A percentile compares a stretch with the other conserved stretches of the same genome.
These are phyloP conservation scores for Lordiphosa fenestrarum DNA, from an alignment of 2,888 invertebrate species.

Conservation along the genomic window DNA sequence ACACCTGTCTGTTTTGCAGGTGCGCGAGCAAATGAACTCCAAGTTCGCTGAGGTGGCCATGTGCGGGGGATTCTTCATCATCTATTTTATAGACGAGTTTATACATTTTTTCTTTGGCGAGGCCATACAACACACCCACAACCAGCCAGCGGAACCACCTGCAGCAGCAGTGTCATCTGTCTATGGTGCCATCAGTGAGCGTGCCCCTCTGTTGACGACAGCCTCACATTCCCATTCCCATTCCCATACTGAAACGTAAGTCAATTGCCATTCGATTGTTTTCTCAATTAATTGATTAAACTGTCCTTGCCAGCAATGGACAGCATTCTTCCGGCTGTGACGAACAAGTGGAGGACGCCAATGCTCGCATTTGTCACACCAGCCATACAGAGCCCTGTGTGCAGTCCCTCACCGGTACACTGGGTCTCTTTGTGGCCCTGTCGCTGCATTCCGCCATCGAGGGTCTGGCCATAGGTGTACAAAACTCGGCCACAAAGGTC, in stretches of 20 bases:
- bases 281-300: background rate
- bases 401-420: slow-evolving; percentile 83
- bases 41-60: slow-evolving; percentile 85
- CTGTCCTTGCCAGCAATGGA: slow-evolving; percentile 18
- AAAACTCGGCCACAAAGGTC: slow-evolving; percentile 84
- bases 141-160: background rate
- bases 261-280: slow-evolving; percentile 1
- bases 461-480: slow-evolving; percentile 90
- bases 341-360: slow-evolving; percentile 69
- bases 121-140: slow-evolving; percentile 68
- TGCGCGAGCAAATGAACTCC: slow-evolving; percentile 82
- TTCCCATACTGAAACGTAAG: slow-evolving; percentile 32
- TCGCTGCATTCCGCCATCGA: slow-evolving; percentile 90
- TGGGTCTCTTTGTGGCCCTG: slow-evolving; percentile 87
- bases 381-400: slow-evolving; percentile 85
- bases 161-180: slow-evolving; percentile 17
- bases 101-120: slow-evolving; percentile 85
- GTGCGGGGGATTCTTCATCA: slow-evolving; percentile 86
- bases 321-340: slow-evolving; percentile 43
- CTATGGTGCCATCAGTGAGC: slow-evolving; percentile 70
- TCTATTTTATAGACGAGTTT: slow-evolving; percentile 87
- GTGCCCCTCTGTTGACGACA: slow-evolving; percentile 31
- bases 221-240: slow-evolving; percentile 5
- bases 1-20: slow-evolving; percentile 53
- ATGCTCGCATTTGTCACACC: slow-evolving; percentile 83